phyloP scores from a whole-genome alignment of 2,888 invertebrate genomes.

The Drosophila mettleri region DNA sequence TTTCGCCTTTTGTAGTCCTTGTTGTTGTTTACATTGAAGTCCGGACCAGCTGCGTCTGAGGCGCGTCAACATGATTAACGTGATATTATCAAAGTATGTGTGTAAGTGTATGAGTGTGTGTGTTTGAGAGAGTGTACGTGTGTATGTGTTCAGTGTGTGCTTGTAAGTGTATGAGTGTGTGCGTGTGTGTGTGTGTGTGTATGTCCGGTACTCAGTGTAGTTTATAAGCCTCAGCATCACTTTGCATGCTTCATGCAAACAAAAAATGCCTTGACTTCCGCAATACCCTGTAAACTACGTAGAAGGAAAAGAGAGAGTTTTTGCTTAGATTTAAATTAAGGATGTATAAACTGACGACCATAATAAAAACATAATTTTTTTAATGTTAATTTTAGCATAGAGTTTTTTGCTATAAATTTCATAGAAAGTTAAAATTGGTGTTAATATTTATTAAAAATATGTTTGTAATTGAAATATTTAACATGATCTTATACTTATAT shows the following conservation, averaged over 20 bases:
- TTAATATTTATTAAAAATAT: too few relatives aligned
- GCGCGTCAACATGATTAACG: slow-evolving; percentile 74
- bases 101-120: neutral
- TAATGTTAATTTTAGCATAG: too few relatives aligned
- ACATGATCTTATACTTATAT: too few relatives aligned
- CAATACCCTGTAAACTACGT: slow-evolving; percentile 29
- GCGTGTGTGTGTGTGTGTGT: slow-evolving; percentile 7
- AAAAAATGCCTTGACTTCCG: slow-evolving; percentile 13
- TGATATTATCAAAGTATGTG: slow-evolving; percentile 58
- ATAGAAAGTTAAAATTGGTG: too few relatives aligned
- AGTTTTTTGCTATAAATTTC: too few relatives aligned
- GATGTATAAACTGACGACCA: too few relatives aligned
- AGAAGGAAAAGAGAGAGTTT: neutral
- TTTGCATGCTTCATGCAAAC: slow-evolving; percentile 9
- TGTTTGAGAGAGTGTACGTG: slow-evolving; percentile 11
- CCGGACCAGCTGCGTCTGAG: slow-evolving; percentile 48
- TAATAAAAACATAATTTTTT: too few relatives aligned
- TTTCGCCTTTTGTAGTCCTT: slow-evolving; percentile 40
- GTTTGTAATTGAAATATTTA: too few relatives aligned
- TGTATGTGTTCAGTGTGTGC: slow-evolving; percentile 7
- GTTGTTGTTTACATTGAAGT: slow-evolving; percentile 46
- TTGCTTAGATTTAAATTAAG: too few relatives aligned
- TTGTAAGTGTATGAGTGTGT: slow-evolving; percentile 12
- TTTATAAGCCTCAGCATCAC: slow-evolving; percentile 48
- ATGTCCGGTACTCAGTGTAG: slow-evolving; percentile 31